phyloP scores from a whole-genome alignment of 2,797 vertebrate species.

The Antennarius maculatus region DNA sequence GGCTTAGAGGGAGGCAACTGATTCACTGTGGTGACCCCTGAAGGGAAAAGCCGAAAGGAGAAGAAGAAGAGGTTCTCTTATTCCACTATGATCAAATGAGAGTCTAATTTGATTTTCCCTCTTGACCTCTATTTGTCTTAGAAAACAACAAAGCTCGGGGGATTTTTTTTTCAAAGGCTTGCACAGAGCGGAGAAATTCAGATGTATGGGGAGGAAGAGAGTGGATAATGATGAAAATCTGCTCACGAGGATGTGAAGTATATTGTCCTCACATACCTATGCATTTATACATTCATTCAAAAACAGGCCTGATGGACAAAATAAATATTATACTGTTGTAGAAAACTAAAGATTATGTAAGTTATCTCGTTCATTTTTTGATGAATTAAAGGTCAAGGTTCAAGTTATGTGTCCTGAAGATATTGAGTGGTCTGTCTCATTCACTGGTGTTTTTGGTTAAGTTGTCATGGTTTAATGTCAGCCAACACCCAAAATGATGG shows the following conservation, averaged over 20 bases:
- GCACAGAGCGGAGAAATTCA: conserved; percentile 15
- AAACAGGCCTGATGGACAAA: neutral
- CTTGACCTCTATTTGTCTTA: conserved; percentile 74
- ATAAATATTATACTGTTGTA: neutral
- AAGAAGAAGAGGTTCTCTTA: too few species aligned
- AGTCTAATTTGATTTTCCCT: conserved; percentile 74
- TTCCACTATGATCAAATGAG: conserved; percentile 64
- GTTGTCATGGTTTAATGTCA: neutral
- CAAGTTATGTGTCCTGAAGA: neutral
- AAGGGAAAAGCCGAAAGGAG: too few species aligned
- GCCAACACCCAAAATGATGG: neutral
- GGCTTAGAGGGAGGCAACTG: too few species aligned
- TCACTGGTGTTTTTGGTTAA: neutral
- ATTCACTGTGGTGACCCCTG: too few species aligned
- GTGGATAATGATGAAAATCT: conserved; percentile 39
- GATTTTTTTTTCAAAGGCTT: conserved; percentile 50
- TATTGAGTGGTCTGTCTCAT: neutral
- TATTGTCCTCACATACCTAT: conserved; percentile 3
- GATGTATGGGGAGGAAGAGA: conserved; percentile 20
- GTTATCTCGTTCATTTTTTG: neutral
- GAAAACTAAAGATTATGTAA: neutral
- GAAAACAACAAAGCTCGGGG: conserved; percentile 56
- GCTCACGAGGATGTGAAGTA: conserved; percentile 6
- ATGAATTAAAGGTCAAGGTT: neutral
- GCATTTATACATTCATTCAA: neutral